Evolutionary conservation across 2,888 invertebrate species (phyloP), one percentile per base, ranked within the genome.

Genomic region (Apeira syringaria): DNA sequence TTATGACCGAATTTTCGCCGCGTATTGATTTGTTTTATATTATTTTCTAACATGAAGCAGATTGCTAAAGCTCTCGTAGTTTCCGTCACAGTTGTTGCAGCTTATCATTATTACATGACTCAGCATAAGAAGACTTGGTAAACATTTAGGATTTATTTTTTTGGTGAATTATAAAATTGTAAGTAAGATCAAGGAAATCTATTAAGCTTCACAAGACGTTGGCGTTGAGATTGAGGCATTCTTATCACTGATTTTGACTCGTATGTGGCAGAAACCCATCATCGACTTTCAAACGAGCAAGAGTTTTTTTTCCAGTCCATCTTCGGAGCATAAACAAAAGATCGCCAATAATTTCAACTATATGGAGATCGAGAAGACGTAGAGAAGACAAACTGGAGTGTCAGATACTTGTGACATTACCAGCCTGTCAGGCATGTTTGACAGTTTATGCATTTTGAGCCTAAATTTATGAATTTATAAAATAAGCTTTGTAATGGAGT

Each of bases 71-170:
- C 65, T 26, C 37, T 68, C 5, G 35, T 66, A 6, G 58, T 74
- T 31, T 60, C 68, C n/a, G 59, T 72, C 2, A 49, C 61, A 2
- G 64, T 73, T 12, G 66, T 72, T 0, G 64, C 64, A 17, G 63
- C 61, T 10, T 75, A 76, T 35, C 67, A 73, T 59, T 65, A 56
- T 39, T 67, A 65, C 31, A 41, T 59, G n/a, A 58, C 48, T n/a
- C 48, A 59, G 24, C 50, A 49, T 35, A 57, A 46, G 15, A 46
- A 52, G 33, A 27, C 13, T 13, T 20, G 7, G 5, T 6, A 20
- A 5, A 27, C 15, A n/a, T n/a, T n/a, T n/a, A n/a, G n/a, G n/a
- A n/a, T n/a, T n/a, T n/a, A n/a, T n/a, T n/a, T n/a, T n/a, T n/a
- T n/a, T n/a, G n/a, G n/a, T n/a, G n/a, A n/a, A n/a, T n/a, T n/a